These are phyloP conservation scores for Caenorhabditis sp. DNA, from an alignment of 2,888 invertebrate species.

Conservation along the genomic window DNA sequence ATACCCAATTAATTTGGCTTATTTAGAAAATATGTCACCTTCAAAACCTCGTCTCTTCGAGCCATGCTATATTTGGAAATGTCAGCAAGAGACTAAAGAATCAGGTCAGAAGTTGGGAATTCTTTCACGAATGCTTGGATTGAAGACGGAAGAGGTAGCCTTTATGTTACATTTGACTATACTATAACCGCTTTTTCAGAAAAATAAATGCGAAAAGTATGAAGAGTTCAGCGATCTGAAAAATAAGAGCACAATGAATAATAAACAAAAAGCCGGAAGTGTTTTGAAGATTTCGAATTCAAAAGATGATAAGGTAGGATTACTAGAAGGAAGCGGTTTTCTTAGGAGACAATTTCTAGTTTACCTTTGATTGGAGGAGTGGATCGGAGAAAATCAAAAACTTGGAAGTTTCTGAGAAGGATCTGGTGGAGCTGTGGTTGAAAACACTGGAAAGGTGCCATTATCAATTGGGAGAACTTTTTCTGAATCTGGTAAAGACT, in stretches of 20 bases:
- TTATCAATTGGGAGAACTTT: constrained; percentile 27
- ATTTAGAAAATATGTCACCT: constrained; percentile 5
- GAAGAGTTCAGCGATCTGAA: background rate
- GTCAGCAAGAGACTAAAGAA: background rate
- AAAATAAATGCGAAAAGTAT: background rate
- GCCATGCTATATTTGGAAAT: constrained; percentile 38
- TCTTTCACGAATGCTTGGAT: constrained; percentile 3
- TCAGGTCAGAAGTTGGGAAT: background rate
- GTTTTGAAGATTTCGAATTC: constrained; percentile 7
- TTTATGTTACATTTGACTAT: background rate
- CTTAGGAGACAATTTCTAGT: background rate
- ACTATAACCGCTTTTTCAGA: constrained; percentile 12
- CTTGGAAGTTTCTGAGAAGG: background rate
- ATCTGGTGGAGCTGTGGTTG: background rate
- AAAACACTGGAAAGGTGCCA: constrained; percentile 4
- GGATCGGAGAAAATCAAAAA: constrained; percentile 2
- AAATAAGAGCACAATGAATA: background rate
- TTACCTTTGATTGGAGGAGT: background rate
- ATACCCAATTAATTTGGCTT: constrained; percentile 10
- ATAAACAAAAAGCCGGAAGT: background rate
- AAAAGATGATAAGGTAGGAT: background rate
- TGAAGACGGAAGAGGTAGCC: constrained; percentile 6
- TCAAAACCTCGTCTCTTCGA: constrained; percentile 26
- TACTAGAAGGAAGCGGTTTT: background rate
- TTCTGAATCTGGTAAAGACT: constrained; percentile 16